Conservation (phyloP, 2,888 invertebrate genomes). For the Entomobrya multifasciata region DNA sequence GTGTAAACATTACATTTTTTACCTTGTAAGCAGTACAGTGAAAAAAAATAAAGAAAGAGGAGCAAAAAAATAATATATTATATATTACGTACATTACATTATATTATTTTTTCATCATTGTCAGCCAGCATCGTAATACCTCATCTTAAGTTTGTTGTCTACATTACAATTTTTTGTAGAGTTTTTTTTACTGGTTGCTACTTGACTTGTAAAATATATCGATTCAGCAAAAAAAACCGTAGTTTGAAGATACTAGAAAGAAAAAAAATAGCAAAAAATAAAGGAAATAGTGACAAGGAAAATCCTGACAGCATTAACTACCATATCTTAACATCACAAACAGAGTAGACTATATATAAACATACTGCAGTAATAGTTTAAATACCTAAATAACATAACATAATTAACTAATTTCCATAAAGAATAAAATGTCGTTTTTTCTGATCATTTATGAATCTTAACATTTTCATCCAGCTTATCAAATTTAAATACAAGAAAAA, state of each 20-base stretch:
- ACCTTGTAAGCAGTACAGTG: constrained; percentile 11
- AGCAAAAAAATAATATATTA: constrained; percentile 12
- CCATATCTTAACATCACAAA: not conserved
- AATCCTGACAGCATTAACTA: not conserved
- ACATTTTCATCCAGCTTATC: too few species aligned
- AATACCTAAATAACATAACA: not conserved
- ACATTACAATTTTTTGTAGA: too few species aligned
- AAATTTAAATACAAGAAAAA: too few species aligned
- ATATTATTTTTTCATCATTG: not conserved
- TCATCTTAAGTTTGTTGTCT: too few species aligned
- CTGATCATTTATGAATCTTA: too few species aligned
- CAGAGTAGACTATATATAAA: not conserved
- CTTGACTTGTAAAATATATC: too few species aligned
- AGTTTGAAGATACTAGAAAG: too few species aligned
- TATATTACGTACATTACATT: not conserved
- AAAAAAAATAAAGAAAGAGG: constrained; percentile 33
- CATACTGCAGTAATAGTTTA: not conserved
- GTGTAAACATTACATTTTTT: constrained; percentile 12
- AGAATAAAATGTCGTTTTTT: too few species aligned
- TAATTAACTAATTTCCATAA: too few species aligned
- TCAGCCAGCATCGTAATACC: too few species aligned
- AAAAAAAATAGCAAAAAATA: not conserved
- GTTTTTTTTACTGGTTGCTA: too few species aligned
- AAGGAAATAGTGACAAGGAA: not conserved
- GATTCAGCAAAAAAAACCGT: not conserved